Conservation (phyloP, 92 coral and sea anemone genomes). For the Umimayanthus kanabou region DNA sequence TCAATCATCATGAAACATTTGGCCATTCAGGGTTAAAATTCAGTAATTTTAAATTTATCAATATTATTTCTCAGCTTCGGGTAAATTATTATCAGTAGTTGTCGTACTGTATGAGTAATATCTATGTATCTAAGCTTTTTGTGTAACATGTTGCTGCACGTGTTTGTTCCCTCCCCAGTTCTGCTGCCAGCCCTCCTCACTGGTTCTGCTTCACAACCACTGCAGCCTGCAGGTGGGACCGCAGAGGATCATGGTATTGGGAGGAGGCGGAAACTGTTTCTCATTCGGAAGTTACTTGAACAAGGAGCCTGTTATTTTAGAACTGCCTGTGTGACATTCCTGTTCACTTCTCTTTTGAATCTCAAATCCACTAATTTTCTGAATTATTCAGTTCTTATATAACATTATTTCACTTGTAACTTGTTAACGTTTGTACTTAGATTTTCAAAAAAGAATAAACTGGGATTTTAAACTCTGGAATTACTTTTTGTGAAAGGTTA, state of each 20-base stretch:
- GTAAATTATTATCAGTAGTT: not conserved
- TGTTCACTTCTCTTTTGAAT: conserved; percentile 10
- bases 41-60: too few species aligned
- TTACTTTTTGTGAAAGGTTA: too few species aligned
- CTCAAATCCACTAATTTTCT: conserved; percentile 4
- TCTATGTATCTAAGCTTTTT: not conserved
- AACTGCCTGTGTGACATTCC: conserved; percentile 45
- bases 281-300: conserved; percentile 86
- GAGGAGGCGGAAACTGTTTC: conserved; percentile 92
- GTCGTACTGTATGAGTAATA: not conserved
- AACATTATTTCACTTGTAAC: too few species aligned
- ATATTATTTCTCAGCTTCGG: too few species aligned
- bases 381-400: not conserved
- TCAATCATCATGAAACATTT: too few species aligned
- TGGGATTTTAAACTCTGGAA: too few species aligned
- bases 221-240: conserved; percentile 63
- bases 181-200: conserved; percentile 40
- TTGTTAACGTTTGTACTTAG: too few species aligned
- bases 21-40: too few species aligned
- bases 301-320: conserved; percentile 47
- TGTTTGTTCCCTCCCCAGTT: conserved; percentile 41
- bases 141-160: not conserved
- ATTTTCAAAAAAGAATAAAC: too few species aligned
- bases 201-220: conserved; percentile 82
- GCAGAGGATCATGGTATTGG: conserved; percentile 71